Evolutionary conservation across 2,888 invertebrate species (phyloP).

Genomic region (Thyatira batis): DNA sequence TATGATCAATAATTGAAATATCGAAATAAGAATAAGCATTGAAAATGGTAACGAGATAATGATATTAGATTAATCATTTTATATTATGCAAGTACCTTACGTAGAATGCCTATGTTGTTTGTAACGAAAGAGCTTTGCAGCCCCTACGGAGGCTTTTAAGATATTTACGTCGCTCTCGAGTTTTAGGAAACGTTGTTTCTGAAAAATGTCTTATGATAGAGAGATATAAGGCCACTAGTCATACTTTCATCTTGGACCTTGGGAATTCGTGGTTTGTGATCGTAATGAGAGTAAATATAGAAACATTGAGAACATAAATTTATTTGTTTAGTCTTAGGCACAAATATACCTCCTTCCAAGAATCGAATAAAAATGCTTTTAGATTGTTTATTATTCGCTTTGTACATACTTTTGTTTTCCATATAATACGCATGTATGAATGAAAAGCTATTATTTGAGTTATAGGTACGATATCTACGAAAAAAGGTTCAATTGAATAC

Average conservation of each 20-base stretch:
- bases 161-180: constrained; percentile 39
- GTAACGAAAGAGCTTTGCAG: constrained; percentile 25
- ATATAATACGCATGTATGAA: background rate
- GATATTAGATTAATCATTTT: constrained; percentile 19
- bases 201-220: constrained; percentile 16
- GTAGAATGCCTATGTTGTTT: constrained; percentile 25
- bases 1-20: too few species aligned
- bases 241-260: background rate
- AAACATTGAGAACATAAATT: background rate
- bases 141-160: constrained; percentile 34
- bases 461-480: background rate
- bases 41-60: constrained; percentile 12
- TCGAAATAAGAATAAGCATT: too few species aligned
- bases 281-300: background rate
- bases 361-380: background rate
- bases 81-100: constrained; percentile 10
- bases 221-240: constrained; percentile 2
- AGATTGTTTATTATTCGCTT: background rate
- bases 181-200: constrained; percentile 13
- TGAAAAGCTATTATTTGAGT: background rate
- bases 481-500: background rate
- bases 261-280: background rate
- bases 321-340: background rate
- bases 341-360: background rate
- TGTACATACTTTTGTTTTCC: background rate